phyloP scores from a whole-genome alignment of 1,140 invertebrate genomes.

The Hylaeus volcanicus region DNA sequence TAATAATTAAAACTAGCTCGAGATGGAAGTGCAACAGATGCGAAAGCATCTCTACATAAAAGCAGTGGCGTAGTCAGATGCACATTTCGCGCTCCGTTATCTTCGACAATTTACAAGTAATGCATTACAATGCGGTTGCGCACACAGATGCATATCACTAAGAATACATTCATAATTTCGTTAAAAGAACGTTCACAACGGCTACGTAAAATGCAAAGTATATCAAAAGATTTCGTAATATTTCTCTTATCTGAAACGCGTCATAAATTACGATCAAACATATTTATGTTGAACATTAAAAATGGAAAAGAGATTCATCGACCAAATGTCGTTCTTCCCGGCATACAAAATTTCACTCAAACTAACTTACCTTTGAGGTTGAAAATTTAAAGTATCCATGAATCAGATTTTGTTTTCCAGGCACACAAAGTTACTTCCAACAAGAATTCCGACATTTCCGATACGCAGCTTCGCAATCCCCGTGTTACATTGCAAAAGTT shows the following conservation, averaged over 20 bases:
- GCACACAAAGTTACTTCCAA: no score
- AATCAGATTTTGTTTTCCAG: no score
- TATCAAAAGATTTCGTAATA: no score
- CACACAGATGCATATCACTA: background rate
- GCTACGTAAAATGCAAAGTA: background rate
- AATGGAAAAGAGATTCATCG: no score
- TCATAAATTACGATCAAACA: no score
- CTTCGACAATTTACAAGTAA: background rate
- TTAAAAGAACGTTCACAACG: background rate
- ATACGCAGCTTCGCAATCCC: background rate
- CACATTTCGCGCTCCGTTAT: background rate
- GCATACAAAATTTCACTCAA: no score
- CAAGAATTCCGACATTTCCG: no score
- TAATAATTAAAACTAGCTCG: background rate
- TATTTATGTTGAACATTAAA: no score
- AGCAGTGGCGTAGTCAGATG: slow-evolving; percentile 43
- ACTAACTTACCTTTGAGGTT: no score
- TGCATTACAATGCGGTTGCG: background rate
- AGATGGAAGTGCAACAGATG: slow-evolving; percentile 67
- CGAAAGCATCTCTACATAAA: slow-evolving; percentile 62
- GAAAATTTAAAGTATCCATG: no score
- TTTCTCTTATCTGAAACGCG: no score
- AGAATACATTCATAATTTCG: background rate
- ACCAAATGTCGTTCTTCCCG: no score
- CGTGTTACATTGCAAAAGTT: background rate